phyloP scores from a whole-genome alignment of 2,888 invertebrate species.

The Elgonia sp. region DNA sequence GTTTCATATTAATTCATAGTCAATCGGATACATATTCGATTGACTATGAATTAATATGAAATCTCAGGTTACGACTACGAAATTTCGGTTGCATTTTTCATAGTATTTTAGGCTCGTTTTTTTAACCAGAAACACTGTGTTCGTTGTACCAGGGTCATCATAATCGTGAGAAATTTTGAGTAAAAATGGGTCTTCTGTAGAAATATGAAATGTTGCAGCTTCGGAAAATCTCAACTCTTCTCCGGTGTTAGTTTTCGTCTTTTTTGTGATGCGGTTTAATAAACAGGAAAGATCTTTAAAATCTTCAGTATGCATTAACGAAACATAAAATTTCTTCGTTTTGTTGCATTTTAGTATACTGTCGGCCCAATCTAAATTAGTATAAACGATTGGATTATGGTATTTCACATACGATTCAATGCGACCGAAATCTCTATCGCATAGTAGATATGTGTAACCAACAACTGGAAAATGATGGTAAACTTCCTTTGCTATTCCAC shows the following conservation, averaged over 20 bases:
- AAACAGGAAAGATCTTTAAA: not conserved
- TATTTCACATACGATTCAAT: conserved; percentile 4
- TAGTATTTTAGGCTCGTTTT: no score
- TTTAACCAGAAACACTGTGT: no score
- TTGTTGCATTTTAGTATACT: not conserved
- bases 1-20: no score
- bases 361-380: conserved; percentile 1
- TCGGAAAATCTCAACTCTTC: not conserved
- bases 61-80: no score
- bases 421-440: conserved; percentile 26
- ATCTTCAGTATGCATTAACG: not conserved
- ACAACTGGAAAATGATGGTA: conserved; percentile 33
- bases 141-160: no score
- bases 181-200: not conserved
- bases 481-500: conserved; percentile 4
- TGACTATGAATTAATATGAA: no score
- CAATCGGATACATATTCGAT: no score
- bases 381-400: conserved; percentile 1
- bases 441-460: conserved; percentile 18
- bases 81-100: no score
- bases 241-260: not conserved
- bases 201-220: not conserved
- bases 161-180: not conserved
- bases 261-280: not conserved
- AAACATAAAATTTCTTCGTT: not conserved